Base-by-base conservation (phyloP, 2,797 vertebrate genomes). In the Sebastes trivittatus region DNA sequence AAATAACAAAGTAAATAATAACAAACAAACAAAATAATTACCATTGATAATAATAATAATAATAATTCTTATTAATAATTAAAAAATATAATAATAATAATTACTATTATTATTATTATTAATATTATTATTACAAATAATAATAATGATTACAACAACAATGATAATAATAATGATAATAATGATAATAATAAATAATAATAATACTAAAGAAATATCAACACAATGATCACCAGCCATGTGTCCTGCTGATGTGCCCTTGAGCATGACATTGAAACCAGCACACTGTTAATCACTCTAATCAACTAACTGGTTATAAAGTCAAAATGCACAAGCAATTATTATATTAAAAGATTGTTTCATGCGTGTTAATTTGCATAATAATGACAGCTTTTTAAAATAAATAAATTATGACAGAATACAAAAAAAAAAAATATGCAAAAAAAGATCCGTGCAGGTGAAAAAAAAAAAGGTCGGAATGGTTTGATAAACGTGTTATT, bases 221-320 rank as follows among this genome's bases (percentile, higher is more conserved):
- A 75, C 30, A 60, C 56, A 32, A 25, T 65, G 49, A 49, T 72
- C 27, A 69, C 9, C 16, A 38, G 49, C 58, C 2, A 4, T 11
- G 42, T 11, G 14, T 88, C 71, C 71, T 38, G 20, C 61, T 63
- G 63, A 74, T 1, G 22, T 59, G 65, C n/a, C 85, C 78, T 82
- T 82, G 69, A 86, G 30, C 27, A 5, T 32, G 74, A 77, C 84
- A 67, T 74, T 81, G 75, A 72, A 55, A 54, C n/a, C 11, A 16
- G n/a, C 25, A 49, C 14, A 36, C 56, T 59, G 27, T 55, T 61
- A 78, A 80, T 71, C 46, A 18, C 11, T 36, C 7, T 13, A 23
- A 23, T 23, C 22, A 10, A 67, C 23, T 54, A 10, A 67, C 23
- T 54, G 9, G 29, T 60, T 27, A 27, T 63, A 14, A 42, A 64